phyloP scores from a whole-genome alignment of 1,140 invertebrate species.

The Macrocentrus cingulum region DNA sequence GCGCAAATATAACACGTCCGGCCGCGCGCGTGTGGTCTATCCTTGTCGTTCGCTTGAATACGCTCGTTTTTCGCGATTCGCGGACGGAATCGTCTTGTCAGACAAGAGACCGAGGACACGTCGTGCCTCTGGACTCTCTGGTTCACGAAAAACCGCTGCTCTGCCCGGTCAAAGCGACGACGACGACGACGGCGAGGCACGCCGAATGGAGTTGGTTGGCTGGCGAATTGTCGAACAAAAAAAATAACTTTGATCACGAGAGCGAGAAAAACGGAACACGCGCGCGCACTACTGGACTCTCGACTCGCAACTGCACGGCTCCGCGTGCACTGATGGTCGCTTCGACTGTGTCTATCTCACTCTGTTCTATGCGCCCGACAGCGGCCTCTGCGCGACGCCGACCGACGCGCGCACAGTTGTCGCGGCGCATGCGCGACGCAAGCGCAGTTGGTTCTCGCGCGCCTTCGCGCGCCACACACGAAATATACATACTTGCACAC shows the following conservation, averaged over 20 bases:
- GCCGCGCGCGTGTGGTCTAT: conserved; percentile 15
- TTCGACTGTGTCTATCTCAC: conserved; percentile 26
- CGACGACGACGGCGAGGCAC: no score
- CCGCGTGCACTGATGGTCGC: conserved; percentile 38
- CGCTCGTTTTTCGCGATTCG: conserved; percentile 1
- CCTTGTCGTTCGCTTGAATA: not conserved
- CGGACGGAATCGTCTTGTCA: conserved; percentile 9
- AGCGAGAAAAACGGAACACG: conserved; percentile 18
- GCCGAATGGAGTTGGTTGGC: not conserved
- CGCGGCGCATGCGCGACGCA: no score
- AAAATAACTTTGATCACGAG: not conserved
- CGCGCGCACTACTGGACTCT: conserved; percentile 47
- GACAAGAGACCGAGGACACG: not conserved
- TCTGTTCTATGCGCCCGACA: conserved; percentile 21
- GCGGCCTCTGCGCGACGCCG: no score
- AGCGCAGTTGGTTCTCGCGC: no score
- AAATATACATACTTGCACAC: conserved; percentile 27
- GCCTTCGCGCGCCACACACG: conserved; percentile 21
- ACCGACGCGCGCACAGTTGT: no score
- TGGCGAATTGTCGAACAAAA: not conserved
- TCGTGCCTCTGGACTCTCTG: no score
- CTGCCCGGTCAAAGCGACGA: no score
- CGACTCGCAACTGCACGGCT: conserved; percentile 49
- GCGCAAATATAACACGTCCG: conserved; percentile 24
- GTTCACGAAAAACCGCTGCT: no score